phyloP scores from a whole-genome alignment of 2,888 invertebrate genomes.

The Seira ritae region DNA sequence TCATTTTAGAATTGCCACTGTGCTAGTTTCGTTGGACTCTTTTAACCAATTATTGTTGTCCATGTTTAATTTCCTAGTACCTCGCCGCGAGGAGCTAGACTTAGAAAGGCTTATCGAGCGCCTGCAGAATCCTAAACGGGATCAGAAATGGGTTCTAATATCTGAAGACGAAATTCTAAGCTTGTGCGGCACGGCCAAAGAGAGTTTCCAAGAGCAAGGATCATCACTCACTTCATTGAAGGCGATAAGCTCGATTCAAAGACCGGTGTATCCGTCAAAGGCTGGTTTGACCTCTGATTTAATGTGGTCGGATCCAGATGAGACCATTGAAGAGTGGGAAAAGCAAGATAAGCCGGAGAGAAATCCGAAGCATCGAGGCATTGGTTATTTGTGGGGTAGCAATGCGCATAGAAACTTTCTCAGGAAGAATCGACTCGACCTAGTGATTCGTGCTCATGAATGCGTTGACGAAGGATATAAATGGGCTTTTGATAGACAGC shows the following conservation, averaged over 20 bases:
- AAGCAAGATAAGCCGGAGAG: constrained; percentile 42
- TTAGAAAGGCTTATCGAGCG: constrained; percentile 26
- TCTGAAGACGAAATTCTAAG: constrained; percentile 7
- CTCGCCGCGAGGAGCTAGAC: neutral
- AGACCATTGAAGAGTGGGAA: constrained; percentile 44
- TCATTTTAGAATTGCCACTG: too few relatives aligned
- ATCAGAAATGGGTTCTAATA: neutral
- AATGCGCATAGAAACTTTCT: constrained; percentile 48
- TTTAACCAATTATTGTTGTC: too few relatives aligned
- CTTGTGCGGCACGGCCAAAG: constrained; percentile 63
- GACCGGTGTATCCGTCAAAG: constrained; percentile 27
- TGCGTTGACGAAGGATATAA: constrained; percentile 32
- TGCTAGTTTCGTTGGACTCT: too few relatives aligned
- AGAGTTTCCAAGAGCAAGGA: constrained; percentile 76
- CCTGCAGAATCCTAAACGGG: neutral
- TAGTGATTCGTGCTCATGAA: constrained; percentile 56
- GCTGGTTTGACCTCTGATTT: constrained; percentile 36
- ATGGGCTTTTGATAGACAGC: constrained; percentile 36
- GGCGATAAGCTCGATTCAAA: constrained; percentile 18
- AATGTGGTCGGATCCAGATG: constrained; percentile 61
- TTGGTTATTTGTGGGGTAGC: constrained; percentile 53
- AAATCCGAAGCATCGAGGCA: constrained; percentile 56
- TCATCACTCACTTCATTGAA: constrained; percentile 70
- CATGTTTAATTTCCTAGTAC: neutral
- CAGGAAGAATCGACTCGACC: constrained; percentile 21